These are phyloP conservation scores for Prionchulus punctatus DNA, from an alignment of 2,888 invertebrate genomes.

Conservation along the genomic window DNA sequence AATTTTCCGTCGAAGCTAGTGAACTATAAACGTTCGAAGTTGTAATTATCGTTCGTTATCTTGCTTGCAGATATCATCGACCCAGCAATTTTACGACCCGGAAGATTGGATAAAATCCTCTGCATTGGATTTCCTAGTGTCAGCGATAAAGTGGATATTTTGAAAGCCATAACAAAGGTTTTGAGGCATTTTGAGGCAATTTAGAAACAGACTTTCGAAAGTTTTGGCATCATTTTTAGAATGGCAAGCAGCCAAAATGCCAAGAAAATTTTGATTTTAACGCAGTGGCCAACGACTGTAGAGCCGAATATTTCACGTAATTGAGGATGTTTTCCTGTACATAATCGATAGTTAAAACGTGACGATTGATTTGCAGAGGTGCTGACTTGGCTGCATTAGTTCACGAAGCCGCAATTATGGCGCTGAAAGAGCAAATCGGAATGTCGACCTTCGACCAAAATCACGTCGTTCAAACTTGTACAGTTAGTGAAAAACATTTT, in stretches of 20 bases:
- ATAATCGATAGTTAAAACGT: too few species aligned
- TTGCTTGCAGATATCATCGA: constrained; percentile 59
- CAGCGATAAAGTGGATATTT: constrained; percentile 65
- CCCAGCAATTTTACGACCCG: constrained; percentile 75
- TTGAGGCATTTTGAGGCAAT: neutral
- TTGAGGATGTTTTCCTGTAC: too few species aligned
- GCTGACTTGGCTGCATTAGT: constrained; percentile 82
- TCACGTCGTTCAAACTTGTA: constrained; percentile 36
- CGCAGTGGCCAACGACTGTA: constrained; percentile 49
- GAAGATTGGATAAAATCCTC: constrained; percentile 71
- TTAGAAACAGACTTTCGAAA: neutral
- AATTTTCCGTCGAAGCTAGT: neutral
- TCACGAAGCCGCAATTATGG: constrained; percentile 63
- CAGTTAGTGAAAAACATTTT: constrained; percentile 55
- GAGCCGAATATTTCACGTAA: constrained; percentile 58
- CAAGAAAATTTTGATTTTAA: constrained; percentile 56
- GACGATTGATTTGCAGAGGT: constrained; percentile 49
- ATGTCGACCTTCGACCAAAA: neutral
- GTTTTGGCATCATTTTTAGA: constrained; percentile 38
- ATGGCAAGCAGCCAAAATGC: constrained; percentile 61
- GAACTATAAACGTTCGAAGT: neutral
- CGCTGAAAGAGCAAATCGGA: constrained; percentile 56
- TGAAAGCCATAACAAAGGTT: constrained; percentile 71
- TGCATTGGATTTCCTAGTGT: constrained; percentile 71
- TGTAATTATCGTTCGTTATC: neutral